These are phyloP conservation scores for Ischnus inquisitorius DNA, from an alignment of 2,888 invertebrate genomes.

Conservation along the genomic window DNA sequence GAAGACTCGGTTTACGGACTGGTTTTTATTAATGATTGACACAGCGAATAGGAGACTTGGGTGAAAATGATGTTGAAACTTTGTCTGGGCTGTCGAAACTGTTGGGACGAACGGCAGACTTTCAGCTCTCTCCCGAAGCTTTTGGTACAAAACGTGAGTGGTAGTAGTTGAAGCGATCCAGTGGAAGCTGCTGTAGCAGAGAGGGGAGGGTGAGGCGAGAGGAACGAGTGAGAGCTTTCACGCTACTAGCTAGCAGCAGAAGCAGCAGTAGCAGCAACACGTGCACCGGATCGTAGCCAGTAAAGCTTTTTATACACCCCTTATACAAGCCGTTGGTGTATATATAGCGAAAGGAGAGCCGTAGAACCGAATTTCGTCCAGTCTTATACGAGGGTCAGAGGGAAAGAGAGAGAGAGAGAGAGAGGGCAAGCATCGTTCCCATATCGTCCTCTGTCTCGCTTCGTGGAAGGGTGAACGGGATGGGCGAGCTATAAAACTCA, in stretches of 20 bases:
- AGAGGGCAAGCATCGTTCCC: neutral
- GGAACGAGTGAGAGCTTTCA: constrained; percentile 62
- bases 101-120: constrained; percentile 15
- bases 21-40: constrained; percentile 44
- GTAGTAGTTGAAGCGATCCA: constrained; percentile 33
- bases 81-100: constrained; percentile 34
- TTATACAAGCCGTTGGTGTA: constrained; percentile 58
- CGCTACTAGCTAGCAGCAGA: constrained; percentile 61
- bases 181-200: constrained; percentile 33
- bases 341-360: constrained; percentile 60
- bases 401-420: neutral
- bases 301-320: constrained; percentile 73
- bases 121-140: neutral
- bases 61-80: constrained; percentile 48
- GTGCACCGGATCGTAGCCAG: constrained; percentile 71
- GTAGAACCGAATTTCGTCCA: constrained; percentile 66
- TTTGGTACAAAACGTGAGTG: constrained; percentile 10
- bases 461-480: constrained; percentile 16
- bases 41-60: constrained; percentile 26
- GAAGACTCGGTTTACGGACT: neutral
- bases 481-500: constrained; percentile 64
- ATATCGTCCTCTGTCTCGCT: constrained; percentile 23
- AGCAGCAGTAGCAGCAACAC: constrained; percentile 61
- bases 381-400: constrained; percentile 53
- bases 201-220: neutral